Conservation (phyloP, 1,140 invertebrate genomes). For the Drosophila arawakana region DNA sequence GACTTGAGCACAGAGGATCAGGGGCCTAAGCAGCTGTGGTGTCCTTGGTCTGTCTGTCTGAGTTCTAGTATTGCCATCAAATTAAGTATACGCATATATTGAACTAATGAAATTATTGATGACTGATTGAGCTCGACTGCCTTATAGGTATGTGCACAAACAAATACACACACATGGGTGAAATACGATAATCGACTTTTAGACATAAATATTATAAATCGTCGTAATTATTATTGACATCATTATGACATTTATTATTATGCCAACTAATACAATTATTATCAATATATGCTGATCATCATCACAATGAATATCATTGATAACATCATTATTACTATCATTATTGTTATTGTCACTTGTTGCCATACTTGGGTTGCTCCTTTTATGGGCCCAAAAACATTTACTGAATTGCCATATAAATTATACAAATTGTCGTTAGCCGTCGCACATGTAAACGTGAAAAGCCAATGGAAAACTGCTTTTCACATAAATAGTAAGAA, state of each 20-base stretch:
- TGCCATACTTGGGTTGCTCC: slow-evolving; percentile 37
- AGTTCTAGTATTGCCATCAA: slow-evolving; percentile 41
- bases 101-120: slow-evolving; percentile 78
- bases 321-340: neutral
- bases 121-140: slow-evolving; percentile 60
- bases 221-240: slow-evolving; percentile 38
- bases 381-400: slow-evolving; percentile 45
- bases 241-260: slow-evolving; percentile 12
- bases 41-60: slow-evolving; percentile 8
- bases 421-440: slow-evolving; percentile 61
- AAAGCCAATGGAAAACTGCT: neutral
- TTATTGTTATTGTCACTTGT: slow-evolving; percentile 38
- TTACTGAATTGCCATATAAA: slow-evolving; percentile 74
- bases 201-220: slow-evolving; percentile 53
- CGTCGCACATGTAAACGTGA: slow-evolving; percentile 18
- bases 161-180: too few species aligned
- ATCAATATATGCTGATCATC: neutral
- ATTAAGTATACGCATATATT: slow-evolving; percentile 68
- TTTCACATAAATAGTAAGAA: slow-evolving; percentile 21
- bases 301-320: neutral
- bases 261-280: slow-evolving; percentile 2
- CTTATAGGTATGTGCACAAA: slow-evolving; percentile 14
- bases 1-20: slow-evolving; percentile 36
- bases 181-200: slow-evolving; percentile 44
- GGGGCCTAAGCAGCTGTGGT: slow-evolving; percentile 12